These are phyloP conservation scores for Pangasianodon hypophthalmus DNA, from an alignment of 2,113 vertebrate species.

Conservation along the genomic window DNA sequence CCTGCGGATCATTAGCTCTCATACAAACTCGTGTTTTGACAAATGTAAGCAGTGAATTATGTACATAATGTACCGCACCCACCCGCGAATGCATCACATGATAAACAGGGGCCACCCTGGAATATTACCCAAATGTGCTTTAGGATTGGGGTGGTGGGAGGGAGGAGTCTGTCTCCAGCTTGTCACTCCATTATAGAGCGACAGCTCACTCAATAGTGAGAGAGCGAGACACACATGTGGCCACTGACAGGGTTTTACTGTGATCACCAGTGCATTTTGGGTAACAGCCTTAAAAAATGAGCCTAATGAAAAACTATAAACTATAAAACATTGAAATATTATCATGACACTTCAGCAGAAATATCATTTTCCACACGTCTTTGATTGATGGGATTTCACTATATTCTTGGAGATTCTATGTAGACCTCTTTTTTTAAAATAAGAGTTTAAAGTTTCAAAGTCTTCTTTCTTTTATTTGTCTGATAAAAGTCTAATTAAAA, in stretches of 20 bases:
- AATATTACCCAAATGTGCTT: slow-evolving; percentile 74
- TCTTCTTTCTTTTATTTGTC: neutral
- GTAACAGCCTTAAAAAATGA: slow-evolving; percentile 61
- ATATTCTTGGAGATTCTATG: neutral
- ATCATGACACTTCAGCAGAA: slow-evolving; percentile 23
- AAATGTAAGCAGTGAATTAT: slow-evolving; percentile 92
- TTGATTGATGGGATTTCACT: slow-evolving; percentile 29
- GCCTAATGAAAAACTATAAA: slow-evolving; percentile 59
- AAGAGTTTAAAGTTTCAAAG: neutral
- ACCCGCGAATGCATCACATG: slow-evolving; percentile 82
- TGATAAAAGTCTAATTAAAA: neutral
- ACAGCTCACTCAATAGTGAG: slow-evolving; percentile 57
- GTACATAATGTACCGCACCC: slow-evolving; percentile 83
- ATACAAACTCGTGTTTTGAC: slow-evolving; percentile 90
- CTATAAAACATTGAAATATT: slow-evolving; percentile 41
- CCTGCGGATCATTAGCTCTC: slow-evolving; percentile 94
- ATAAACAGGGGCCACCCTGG: slow-evolving; percentile 82
- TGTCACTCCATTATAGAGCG: slow-evolving; percentile 69
- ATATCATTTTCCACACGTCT: slow-evolving; percentile 11
- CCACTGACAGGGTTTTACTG: slow-evolving; percentile 57
- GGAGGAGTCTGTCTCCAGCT: slow-evolving; percentile 56
- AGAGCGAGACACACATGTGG: slow-evolving; percentile 56
- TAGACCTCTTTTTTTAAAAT: neutral
- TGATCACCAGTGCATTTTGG: slow-evolving; percentile 55
- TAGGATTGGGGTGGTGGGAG: slow-evolving; percentile 5